Conservation (phyloP, 2,888 invertebrate genomes). For the Pediacus dermestoides region DNA sequence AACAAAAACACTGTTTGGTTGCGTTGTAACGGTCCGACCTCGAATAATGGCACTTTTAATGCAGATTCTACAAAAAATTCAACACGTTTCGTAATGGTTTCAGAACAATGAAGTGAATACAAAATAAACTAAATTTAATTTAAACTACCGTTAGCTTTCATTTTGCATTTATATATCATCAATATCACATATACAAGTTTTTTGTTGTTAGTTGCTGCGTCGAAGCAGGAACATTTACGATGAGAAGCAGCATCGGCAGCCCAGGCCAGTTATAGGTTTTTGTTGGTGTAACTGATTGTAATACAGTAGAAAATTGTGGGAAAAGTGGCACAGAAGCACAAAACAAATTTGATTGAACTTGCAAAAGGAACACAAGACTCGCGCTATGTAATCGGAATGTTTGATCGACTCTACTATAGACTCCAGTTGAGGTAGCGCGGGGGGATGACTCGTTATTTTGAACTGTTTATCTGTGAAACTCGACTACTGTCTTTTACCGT, state of each 20-base stretch:
- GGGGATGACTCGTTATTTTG: constrained; percentile 20
- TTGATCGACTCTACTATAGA: too few relatives aligned
- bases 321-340: too few relatives aligned
- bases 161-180: too few relatives aligned
- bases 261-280: too few relatives aligned
- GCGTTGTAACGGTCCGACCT: constrained; percentile 23
- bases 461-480: constrained; percentile 33
- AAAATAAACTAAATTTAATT: constrained; percentile 8
- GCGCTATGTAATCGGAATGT: constrained; percentile 17
- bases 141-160: constrained; percentile 3
- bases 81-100: constrained; percentile 11
- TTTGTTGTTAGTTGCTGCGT: background rate
- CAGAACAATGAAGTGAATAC: constrained; percentile 11
- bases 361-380: too few relatives aligned
- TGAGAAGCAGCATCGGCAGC: too few relatives aligned
- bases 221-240: too few relatives aligned
- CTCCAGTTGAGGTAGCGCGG: too few relatives aligned
- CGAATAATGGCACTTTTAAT: constrained; percentile 20
- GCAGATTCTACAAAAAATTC: constrained; percentile 23
- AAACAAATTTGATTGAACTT: too few relatives aligned
- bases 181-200: background rate
- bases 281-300: too few relatives aligned
- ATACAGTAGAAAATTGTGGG: too few relatives aligned
- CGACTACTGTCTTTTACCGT: constrained; percentile 25
- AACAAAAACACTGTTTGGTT: constrained; percentile 20